Conservation (phyloP, 2,888 invertebrate species). For the Drosophila antonietae region DNA sequence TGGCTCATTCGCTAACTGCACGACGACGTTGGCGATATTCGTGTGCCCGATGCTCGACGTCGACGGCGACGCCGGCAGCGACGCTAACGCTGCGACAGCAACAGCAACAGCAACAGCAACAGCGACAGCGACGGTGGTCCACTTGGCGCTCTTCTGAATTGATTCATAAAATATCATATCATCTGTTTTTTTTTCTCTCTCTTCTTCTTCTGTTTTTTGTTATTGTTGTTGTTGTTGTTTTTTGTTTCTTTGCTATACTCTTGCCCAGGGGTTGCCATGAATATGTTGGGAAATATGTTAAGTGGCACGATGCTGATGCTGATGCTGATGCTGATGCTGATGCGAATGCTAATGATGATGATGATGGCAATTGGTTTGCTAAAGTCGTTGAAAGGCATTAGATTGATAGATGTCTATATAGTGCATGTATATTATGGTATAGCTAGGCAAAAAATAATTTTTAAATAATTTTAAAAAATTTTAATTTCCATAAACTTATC, state of each 20-base stretch:
- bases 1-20: constrained; percentile 81
- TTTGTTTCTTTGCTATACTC: constrained; percentile 14
- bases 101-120: constrained; percentile 41
- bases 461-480: too few relatives aligned
- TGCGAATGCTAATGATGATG: not conserved
- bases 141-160: constrained; percentile 80
- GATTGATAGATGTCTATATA: not conserved
- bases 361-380: not conserved
- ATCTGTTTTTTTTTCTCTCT: constrained; percentile 59
- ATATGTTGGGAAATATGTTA: not conserved
- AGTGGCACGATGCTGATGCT: not conserved
- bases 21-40: constrained; percentile 76
- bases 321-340: not conserved
- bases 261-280: constrained; percentile 2
- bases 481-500: too few relatives aligned
- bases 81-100: constrained; percentile 51
- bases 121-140: constrained; percentile 73
- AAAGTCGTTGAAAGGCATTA: not conserved
- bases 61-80: constrained; percentile 35
- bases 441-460: too few relatives aligned
- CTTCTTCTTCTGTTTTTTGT: constrained; percentile 36
- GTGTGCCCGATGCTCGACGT: constrained; percentile 61
- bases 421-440: too few relatives aligned
- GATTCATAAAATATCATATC: constrained; percentile 81
- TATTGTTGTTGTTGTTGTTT: constrained; percentile 45